Evolutionary conservation across 2,113 vertebrate genomes (phyloP), one percentile per base, ranked within the genome.

Genomic region (Oryzias curvinotus): DNA sequence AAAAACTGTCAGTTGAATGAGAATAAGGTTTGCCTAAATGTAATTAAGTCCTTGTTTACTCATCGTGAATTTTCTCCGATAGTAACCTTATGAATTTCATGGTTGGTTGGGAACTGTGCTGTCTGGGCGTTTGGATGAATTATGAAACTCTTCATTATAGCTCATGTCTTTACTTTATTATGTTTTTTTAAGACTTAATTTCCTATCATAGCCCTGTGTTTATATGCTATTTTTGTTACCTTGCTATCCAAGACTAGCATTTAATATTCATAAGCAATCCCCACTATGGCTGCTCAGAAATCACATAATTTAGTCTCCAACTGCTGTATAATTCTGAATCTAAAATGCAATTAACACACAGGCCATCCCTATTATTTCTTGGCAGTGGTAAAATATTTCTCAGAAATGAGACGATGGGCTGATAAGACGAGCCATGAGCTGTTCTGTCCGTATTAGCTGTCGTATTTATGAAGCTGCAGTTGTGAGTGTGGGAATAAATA

Each of bases 311-410:
- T 63, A 53, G 65, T 51, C 59, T 81, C 70, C 65, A 55, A 78
- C 64, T 43, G 75, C 55, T 64, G 55, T 53, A 48, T 75, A 77
- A 75, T 80, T 87, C 74, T 44, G 28, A 74, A 69, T 81, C 67
- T 79, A 30, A 77, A 82, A 88, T 81, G 83, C 69, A 88, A 89
- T 90, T 89, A 91, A 87, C 83, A 84, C 80, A 67, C 80, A 57
- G 83, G 83, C 79, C 78, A 85, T 69, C 41, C 45, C 47, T 58
- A 77, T 80, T 84, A 85, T 87, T 85, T 68, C 58, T 49, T 68
- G 57, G 55, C 77, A 48, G 75, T 62, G 4, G 14, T 75, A 55
- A 77, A 87, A 68, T 17, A 75, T 80, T 81, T 73, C 58, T 52
- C 43, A 25, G 26, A 80, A 86, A 87, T 85, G 63, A 88, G 73